Percentiles rank a stretch among this genome's conserved stretches.
Evolutionary conservation across 2,888 invertebrate genomes (phyloP).

Genomic region (Ctena decussata): DNA sequence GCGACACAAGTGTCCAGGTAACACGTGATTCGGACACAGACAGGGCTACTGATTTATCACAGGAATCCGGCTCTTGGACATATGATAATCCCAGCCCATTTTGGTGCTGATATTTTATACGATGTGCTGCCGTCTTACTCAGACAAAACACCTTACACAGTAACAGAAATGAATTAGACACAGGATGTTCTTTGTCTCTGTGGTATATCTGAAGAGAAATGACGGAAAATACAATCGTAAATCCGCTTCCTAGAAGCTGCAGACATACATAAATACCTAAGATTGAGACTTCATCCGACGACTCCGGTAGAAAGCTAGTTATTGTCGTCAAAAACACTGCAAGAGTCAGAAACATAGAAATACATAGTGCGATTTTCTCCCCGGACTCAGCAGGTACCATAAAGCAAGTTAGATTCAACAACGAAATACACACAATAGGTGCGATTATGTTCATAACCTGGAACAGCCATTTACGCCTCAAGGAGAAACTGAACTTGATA

Average conservation of each 20-base stretch:
- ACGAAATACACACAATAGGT: slow-evolving; percentile 59
- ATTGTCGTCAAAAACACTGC: slow-evolving; percentile 69
- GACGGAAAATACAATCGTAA: slow-evolving; percentile 54
- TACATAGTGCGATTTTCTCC: slow-evolving; percentile 64
- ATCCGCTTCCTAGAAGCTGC: slow-evolving; percentile 63
- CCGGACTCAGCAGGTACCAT: slow-evolving; percentile 64
- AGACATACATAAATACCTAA: slow-evolving; percentile 65
- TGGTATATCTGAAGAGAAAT: slow-evolving; percentile 52
- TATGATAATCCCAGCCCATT: neutral
- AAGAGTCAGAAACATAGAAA: slow-evolving; percentile 68
- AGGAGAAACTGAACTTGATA: slow-evolving; percentile 19
- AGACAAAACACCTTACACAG: neutral
- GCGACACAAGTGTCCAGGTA: neutral
- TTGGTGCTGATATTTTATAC: neutral
- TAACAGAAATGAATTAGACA: neutral
- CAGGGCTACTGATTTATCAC: neutral
- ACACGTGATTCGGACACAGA: neutral
- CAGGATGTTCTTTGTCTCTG: neutral
- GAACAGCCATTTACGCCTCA: slow-evolving; percentile 59
- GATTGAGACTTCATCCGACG: slow-evolving; percentile 62
- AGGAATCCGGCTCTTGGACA: neutral
- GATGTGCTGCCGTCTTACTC: too few species aligned
- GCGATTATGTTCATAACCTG: slow-evolving; percentile 64
- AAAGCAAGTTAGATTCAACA: slow-evolving; percentile 64
- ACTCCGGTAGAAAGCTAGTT: slow-evolving; percentile 60